Conservation (phyloP, 2,888 invertebrate genomes). For the Cantharis rufa region DNA sequence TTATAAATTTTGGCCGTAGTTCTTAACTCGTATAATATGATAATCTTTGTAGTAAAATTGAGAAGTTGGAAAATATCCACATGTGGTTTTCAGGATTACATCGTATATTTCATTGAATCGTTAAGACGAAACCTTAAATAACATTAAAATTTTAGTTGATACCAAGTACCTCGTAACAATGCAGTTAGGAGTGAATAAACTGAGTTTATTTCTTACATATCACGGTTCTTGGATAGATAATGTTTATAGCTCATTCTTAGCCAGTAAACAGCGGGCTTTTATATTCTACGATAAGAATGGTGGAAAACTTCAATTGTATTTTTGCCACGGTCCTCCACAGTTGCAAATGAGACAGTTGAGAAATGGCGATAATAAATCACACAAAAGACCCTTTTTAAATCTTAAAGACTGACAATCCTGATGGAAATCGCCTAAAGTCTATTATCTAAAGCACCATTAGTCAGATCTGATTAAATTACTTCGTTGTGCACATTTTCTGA, state of each 20-base stretch:
- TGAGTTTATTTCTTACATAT: constrained; percentile 47
- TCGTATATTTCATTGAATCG: background rate
- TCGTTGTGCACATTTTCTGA: constrained; percentile 47
- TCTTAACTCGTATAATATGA: background rate
- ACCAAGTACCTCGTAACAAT: constrained; percentile 17
- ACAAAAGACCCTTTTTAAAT: constrained; percentile 46
- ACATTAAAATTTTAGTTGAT: constrained; percentile 14
- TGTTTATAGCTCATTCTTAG: constrained; percentile 48
- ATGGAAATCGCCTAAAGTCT: constrained; percentile 45
- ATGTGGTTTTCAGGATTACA: background rate
- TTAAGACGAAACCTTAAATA: background rate
- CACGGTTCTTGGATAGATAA: constrained; percentile 48
- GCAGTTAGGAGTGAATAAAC: constrained; percentile 36
- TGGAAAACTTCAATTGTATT: constrained; percentile 38
- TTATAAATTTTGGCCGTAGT: background rate
- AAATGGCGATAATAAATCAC: constrained; percentile 50
- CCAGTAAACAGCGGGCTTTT: constrained; percentile 43
- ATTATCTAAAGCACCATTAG: constrained; percentile 52
- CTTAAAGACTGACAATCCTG: constrained; percentile 45
- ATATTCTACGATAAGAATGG: constrained; percentile 39
- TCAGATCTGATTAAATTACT: constrained; percentile 51
- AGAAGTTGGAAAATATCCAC: background rate
- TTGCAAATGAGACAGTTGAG: constrained; percentile 51
- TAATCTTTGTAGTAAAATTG: background rate
- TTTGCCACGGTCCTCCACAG: constrained; percentile 40